Evolutionary conservation across 1,140 invertebrate genomes (phyloP).

Genomic region (Drosophila sproati): DNA sequence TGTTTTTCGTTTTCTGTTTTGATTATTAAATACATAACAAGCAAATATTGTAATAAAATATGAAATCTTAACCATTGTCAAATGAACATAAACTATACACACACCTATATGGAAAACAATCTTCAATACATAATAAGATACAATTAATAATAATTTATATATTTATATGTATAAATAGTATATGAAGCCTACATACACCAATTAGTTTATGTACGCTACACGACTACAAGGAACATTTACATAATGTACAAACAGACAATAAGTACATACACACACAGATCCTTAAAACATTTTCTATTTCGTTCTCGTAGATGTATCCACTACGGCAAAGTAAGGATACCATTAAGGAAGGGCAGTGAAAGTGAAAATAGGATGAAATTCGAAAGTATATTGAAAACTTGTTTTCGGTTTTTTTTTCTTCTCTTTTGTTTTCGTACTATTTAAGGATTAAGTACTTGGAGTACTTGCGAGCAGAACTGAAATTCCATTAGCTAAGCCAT

Average conservation of each 20-base stretch:
- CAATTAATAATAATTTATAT: slow-evolving; percentile 1
- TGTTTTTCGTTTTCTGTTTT: slow-evolving; percentile 50
- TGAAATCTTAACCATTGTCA: slow-evolving; percentile 34
- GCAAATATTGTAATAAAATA: slow-evolving; percentile 61
- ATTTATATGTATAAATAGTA: slow-evolving; percentile 31
- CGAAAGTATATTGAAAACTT: slow-evolving; percentile 12
- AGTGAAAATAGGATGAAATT: slow-evolving; percentile 9
- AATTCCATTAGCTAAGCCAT: slow-evolving; percentile 18
- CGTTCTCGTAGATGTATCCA: slow-evolving; percentile 1
- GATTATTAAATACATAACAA: slow-evolving; percentile 79
- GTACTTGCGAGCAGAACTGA: background rate
- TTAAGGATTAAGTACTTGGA: slow-evolving; percentile 9
- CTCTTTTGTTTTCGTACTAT: background rate
- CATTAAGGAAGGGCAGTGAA: slow-evolving; percentile 9
- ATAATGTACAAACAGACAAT: slow-evolving; percentile 80
- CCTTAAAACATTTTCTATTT: slow-evolving; percentile 22
- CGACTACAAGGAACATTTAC: slow-evolving; percentile 80
- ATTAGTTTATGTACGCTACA: slow-evolving; percentile 39
- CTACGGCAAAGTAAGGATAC: slow-evolving; percentile 23
- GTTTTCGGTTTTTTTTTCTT: background rate
- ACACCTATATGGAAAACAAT: slow-evolving; percentile 62
- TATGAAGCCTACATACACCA: slow-evolving; percentile 34
- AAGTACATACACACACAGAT: slow-evolving; percentile 55
- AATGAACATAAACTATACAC: slow-evolving; percentile 68
- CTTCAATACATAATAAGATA: slow-evolving; percentile 23